phyloP scores from a whole-genome alignment of 2,113 vertebrate species.

The Camelus dromedarius region DNA sequence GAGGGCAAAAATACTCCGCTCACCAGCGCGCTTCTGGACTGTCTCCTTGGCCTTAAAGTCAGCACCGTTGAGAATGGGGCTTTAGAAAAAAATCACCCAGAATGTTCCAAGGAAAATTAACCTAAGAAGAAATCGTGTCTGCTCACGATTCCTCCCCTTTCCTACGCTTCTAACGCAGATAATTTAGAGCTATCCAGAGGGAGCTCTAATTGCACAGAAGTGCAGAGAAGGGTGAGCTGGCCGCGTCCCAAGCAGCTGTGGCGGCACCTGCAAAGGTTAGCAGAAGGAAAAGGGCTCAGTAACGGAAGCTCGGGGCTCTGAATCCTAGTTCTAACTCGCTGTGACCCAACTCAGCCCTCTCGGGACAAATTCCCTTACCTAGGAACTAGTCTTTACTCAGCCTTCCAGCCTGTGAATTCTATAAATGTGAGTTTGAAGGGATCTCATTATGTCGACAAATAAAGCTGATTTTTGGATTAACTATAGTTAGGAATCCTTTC shows the following conservation, averaged over 20 bases:
- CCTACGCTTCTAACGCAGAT: neutral
- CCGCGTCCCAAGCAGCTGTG: neutral
- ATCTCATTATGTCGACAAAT: neutral
- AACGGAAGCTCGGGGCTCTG: neutral
- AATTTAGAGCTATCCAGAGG: neutral
- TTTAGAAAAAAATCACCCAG: neutral
- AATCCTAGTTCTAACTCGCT: neutral
- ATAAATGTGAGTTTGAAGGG: slow-evolving; percentile 20
- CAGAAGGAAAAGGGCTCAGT: neutral
- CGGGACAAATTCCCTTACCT: neutral
- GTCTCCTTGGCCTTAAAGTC: neutral
- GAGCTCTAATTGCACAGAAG: neutral
- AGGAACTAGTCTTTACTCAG: neutral
- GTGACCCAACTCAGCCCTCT: neutral
- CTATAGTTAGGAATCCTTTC: neutral
- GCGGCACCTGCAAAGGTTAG: neutral
- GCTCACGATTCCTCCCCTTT: neutral
- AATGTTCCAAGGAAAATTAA: neutral
- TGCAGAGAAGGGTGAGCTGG: neutral
- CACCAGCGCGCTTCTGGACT: neutral
- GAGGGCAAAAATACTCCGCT: neutral
- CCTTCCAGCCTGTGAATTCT: neutral
- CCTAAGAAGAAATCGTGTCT: neutral
- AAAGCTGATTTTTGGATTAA: neutral
- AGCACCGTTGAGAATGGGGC: neutral